Evolutionary conservation across 2,888 invertebrate genomes (phyloP).

Genomic region (Tridacna gigas): DNA sequence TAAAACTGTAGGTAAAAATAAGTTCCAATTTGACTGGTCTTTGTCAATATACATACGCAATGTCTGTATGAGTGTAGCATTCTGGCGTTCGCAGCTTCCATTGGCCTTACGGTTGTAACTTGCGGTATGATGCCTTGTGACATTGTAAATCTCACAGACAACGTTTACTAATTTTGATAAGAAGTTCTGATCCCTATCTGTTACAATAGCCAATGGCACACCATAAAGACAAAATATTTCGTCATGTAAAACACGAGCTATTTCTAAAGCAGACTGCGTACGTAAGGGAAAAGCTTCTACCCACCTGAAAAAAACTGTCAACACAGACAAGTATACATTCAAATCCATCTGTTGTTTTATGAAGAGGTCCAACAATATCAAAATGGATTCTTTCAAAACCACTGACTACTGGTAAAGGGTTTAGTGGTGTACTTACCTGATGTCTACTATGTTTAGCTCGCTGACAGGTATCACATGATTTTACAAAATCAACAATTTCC

Average conservation of each 20-base stretch:
- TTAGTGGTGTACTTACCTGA: conserved; percentile 50
- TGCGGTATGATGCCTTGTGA: conserved; percentile 31
- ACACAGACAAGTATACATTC: conserved; percentile 34
- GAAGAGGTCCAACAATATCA: conserved; percentile 52
- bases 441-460: conserved; percentile 44
- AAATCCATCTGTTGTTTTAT: conserved; percentile 49
- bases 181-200: conserved; percentile 45
- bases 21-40: conserved; percentile 49
- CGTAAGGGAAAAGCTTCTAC: conserved; percentile 43
- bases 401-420: conserved; percentile 49
- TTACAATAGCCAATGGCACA: conserved; percentile 37
- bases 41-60: conserved; percentile 49
- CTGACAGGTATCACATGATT: conserved; percentile 44
- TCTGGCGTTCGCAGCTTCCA: conserved; percentile 63
- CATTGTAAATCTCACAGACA: conserved; percentile 1
- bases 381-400: conserved; percentile 50
- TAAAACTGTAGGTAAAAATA: conserved; percentile 53
- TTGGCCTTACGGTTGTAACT: conserved; percentile 60
- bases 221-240: conserved; percentile 61
- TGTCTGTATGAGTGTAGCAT: conserved; percentile 57
- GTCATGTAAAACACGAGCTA: conserved; percentile 45
- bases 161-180: neutral
- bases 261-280: conserved; percentile 44
- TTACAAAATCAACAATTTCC: conserved; percentile 45
- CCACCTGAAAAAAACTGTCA: conserved; percentile 48